Evolutionary conservation across 1,140 invertebrate species (phyloP).

Genomic region (Scylla paramamosain): DNA sequence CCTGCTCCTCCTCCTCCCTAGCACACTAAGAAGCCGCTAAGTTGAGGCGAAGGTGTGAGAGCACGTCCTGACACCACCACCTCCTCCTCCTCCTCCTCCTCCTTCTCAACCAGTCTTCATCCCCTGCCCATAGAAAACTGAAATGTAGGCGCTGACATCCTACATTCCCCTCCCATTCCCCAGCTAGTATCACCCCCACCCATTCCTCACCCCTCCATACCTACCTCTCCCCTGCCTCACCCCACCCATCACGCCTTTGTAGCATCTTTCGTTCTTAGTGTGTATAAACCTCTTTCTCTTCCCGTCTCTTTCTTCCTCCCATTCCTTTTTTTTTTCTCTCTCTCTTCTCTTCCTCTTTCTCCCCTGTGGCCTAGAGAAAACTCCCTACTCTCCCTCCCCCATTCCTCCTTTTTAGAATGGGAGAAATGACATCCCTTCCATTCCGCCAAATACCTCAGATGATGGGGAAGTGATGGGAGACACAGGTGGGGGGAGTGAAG

Average conservation of each 20-base stretch:
- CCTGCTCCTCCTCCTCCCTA: not conserved
- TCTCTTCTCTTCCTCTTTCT: not conserved
- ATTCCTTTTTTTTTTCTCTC: not conserved
- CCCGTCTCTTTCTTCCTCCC: not conserved
- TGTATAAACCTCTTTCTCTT: not conserved
- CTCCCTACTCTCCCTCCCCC: not conserved
- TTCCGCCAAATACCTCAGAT: not conserved
- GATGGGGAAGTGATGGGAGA: not conserved
- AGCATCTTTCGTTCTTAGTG: not conserved
- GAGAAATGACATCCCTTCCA: not conserved
- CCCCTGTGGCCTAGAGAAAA: not conserved
- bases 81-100: not conserved
- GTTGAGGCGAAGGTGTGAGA: not conserved
- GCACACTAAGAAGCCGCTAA: not conserved
- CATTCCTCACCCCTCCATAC: not conserved
- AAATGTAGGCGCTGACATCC: not conserved
- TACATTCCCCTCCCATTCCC: not conserved
- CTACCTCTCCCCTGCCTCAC: not conserved
- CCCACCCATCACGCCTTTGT: not conserved
- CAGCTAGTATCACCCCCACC: too few species aligned
- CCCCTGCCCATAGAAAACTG: not conserved
- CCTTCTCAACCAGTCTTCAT: not conserved
- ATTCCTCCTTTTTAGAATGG: not conserved
- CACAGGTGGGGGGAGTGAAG: not conserved
- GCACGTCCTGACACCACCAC: not conserved